Conservation (phyloP, 1,140 invertebrate species). For the Drosophila leontia region DNA sequence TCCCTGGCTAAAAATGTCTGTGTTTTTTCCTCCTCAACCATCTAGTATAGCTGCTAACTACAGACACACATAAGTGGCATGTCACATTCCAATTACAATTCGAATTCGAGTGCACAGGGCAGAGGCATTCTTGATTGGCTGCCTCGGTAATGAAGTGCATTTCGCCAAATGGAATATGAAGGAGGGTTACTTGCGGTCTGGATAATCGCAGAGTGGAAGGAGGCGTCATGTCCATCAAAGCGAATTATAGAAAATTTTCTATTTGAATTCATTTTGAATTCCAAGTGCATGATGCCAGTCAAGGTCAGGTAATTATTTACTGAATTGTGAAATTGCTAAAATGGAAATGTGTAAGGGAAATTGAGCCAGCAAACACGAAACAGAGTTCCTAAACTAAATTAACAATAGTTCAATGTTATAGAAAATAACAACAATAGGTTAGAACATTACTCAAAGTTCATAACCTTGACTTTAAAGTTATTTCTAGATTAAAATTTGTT, state of each 20-base stretch:
- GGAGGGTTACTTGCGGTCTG: neutral
- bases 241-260: slow-evolving; percentile 45
- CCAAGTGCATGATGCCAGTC: slow-evolving; percentile 27
- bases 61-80: neutral
- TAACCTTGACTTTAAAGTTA: slow-evolving; percentile 30
- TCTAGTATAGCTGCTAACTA: slow-evolving; percentile 18
- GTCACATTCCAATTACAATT: slow-evolving; percentile 21
- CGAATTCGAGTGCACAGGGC: slow-evolving; percentile 8
- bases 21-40: too few species aligned
- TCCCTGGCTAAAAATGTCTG: too few species aligned
- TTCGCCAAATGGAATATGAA: neutral
- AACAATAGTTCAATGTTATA: neutral
- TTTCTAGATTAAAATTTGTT: neutral
- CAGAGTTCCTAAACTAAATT: neutral
- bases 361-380: neutral
- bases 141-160: slow-evolving; percentile 40
- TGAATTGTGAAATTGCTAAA: slow-evolving; percentile 29
- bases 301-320: slow-evolving; percentile 43
- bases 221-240: slow-evolving; percentile 4
- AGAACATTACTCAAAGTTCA: neutral
- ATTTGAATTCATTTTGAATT: slow-evolving; percentile 40
- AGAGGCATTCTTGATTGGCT: slow-evolving; percentile 28
- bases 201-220: neutral
- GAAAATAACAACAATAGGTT: neutral
- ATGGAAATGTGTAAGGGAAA: neutral